A percentile compares a stretch with the other conserved stretches of the same genome.
These are phyloP conservation scores for Oscheius sp. DNA, from an alignment of 2,888 invertebrate genomes.

Conservation along the genomic window DNA sequence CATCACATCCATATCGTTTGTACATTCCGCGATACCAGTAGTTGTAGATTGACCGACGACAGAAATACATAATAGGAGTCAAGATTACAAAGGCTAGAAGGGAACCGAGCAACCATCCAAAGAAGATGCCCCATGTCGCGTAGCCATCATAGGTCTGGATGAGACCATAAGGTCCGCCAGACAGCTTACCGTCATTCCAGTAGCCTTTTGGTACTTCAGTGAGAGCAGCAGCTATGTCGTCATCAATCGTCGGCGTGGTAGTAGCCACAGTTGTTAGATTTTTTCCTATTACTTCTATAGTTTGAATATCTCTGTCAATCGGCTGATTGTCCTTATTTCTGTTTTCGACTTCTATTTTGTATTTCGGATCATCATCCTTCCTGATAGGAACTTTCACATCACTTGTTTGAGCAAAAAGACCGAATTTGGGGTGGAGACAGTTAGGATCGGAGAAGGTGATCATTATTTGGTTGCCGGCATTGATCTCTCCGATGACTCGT, in stretches of 20 bases:
- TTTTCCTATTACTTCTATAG: not conserved
- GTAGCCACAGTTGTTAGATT: not conserved
- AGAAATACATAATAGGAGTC: slow-evolving; percentile 7
- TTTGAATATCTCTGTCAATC: no score
- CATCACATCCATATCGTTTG: slow-evolving; percentile 44
- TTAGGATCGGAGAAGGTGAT: not conserved
- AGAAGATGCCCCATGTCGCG: slow-evolving; percentile 14
- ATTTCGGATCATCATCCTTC: not conserved
- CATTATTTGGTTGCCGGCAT: not conserved
- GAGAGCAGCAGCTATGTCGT: not conserved
- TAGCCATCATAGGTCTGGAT: not conserved
- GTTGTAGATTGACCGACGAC: slow-evolving; percentile 8
- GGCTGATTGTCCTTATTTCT: slow-evolving; percentile 11
- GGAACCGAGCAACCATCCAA: slow-evolving; percentile 11
- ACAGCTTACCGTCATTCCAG: not conserved
- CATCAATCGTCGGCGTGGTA: not conserved
- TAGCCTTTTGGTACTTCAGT: not conserved
- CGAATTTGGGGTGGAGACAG: slow-evolving; percentile 1
- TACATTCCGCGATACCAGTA: slow-evolving; percentile 44
- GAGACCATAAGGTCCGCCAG: not conserved
- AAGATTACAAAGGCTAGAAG: not conserved
- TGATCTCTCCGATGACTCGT: not conserved
- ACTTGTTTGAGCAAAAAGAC: not conserved
- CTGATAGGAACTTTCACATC: not conserved
- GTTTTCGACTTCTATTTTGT: not conserved